phyloP scores from a whole-genome alignment of 2,888 invertebrate genomes.

The Arctia plantaginis region DNA sequence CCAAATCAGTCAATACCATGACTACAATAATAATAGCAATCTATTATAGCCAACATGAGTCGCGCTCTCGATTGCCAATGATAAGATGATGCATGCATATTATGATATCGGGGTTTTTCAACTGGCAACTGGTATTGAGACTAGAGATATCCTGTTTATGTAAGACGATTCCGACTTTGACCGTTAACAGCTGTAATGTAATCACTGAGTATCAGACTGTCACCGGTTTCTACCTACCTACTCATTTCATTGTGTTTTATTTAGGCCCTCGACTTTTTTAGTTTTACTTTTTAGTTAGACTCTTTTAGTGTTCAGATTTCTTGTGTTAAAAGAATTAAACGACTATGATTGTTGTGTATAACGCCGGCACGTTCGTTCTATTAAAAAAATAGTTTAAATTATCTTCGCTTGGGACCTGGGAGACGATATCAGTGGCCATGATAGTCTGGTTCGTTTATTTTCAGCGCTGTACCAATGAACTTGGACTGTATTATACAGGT shows the following conservation, averaged over 20 bases:
- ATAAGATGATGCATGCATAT: slow-evolving; percentile 26
- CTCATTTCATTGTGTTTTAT: background rate
- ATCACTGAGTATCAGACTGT: slow-evolving; percentile 26
- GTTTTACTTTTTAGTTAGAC: no score
- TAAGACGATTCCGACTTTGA: slow-evolving; percentile 53
- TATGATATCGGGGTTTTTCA: slow-evolving; percentile 26
- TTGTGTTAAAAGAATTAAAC: background rate
- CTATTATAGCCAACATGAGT: slow-evolving; percentile 1
- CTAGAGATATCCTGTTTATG: slow-evolving; percentile 56
- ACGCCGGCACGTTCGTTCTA: slow-evolving; percentile 27
- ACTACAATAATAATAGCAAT: slow-evolving; percentile 14
- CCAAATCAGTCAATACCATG: slow-evolving; percentile 25
- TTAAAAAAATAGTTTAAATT: slow-evolving; percentile 42
- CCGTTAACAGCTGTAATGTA: slow-evolving; percentile 27
- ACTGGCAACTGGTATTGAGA: slow-evolving; percentile 23
- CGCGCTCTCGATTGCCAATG: slow-evolving; percentile 22
- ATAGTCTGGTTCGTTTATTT: slow-evolving; percentile 63
- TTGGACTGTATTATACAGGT: slow-evolving; percentile 41
- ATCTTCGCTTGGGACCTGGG: slow-evolving; percentile 43
- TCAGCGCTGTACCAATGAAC: slow-evolving; percentile 67
- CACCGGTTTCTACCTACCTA: slow-evolving; percentile 25
- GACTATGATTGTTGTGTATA: slow-evolving; percentile 18
- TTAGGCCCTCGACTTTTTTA: background rate
- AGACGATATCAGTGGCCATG: slow-evolving; percentile 33
- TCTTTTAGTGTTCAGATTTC: background rate